These are phyloP conservation scores for Actinopyga echinites DNA, from an alignment of 53 echinoderm and acorn worm species.

Conservation along the genomic window DNA sequence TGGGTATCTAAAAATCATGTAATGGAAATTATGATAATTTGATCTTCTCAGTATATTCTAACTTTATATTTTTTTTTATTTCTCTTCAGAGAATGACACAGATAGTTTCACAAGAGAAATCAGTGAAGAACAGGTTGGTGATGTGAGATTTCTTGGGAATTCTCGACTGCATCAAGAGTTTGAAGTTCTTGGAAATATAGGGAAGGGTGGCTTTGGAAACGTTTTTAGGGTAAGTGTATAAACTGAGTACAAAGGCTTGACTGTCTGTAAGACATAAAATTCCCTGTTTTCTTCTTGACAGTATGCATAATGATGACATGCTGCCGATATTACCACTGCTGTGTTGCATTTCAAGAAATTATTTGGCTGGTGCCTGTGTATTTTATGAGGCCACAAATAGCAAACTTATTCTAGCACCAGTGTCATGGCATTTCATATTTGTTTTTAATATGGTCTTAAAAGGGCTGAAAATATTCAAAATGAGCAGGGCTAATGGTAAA, in stretches of 20 bases:
- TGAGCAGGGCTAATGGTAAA: too few relatives aligned
- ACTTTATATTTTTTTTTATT: not conserved
- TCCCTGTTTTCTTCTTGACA: not conserved
- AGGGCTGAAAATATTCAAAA: too few relatives aligned
- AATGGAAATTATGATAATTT: not conserved
- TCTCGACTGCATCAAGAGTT: constrained; percentile 88
- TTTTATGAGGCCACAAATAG: too few relatives aligned
- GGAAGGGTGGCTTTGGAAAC: constrained; percentile 97
- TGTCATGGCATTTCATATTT: too few relatives aligned
- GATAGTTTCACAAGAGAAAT: constrained; percentile 34
- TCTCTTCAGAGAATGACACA: not conserved
- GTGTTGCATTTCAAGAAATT: too few relatives aligned
- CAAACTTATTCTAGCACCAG: too few relatives aligned
- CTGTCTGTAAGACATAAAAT: not conserved
- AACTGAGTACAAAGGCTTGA: not conserved
- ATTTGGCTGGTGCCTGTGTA: too few relatives aligned
- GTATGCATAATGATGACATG: too few relatives aligned
- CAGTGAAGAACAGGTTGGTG: constrained; percentile 44
- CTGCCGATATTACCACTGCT: too few relatives aligned
- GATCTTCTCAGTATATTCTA: too few relatives aligned
- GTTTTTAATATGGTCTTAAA: too few relatives aligned
- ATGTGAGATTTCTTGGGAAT: constrained; percentile 58
- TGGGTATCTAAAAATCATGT: not conserved
- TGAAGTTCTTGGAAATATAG: constrained; percentile 78
- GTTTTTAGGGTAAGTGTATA: constrained; percentile 82